Evolutionary conservation across 2,797 vertebrate genomes (phyloP), one percentile per base, ranked within the genome.

Genomic region (Lagocephalus sceleratus): DNA sequence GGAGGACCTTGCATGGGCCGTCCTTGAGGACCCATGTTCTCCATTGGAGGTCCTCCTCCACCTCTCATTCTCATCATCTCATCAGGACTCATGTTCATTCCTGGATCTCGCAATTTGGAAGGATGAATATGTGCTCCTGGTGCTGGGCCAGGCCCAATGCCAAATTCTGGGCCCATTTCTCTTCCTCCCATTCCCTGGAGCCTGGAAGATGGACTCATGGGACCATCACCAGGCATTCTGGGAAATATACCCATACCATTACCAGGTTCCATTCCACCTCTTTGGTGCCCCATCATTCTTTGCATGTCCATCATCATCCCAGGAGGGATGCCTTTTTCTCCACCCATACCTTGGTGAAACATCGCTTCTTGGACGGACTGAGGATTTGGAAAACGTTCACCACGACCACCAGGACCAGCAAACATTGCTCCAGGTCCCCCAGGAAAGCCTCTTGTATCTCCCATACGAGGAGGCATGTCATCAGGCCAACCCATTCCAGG

Each of bases 401-500:
- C 96, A 79, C 96, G 93, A 51, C 94, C 94, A 35, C 95, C 96
- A 5, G 96, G 96, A 64, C 96, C 95, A 0, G 93, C 91, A 79
- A 96, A 95, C 76, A 96, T 92, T n/a, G 85, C 92, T 52, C 84
- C 95, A 78, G 73, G 94, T 86, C 77, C 94, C 85, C 0, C 95
- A 10, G 95, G 94, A 63, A 98, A 99, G 51, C 91, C 95, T 54
- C 96, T 91, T 21, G 91, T 91, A 17, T 99, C 97, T 35, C 93
- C 92, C 89, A 99, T 95, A 82, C 98, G 93, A 75, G 94, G 81
- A 85, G 95, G 87, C 93, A 98, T 95, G 3, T 99, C 97, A 0
- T 99, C 97, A 55, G 94, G 94, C 97, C 97, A 99, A 72, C 88
- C 94, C 86, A 98, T 94, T 57, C 95, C 95, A 19, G 95, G 93